phyloP scores from a whole-genome alignment of 1,140 invertebrate species.

The Polypedilum pembai region DNA sequence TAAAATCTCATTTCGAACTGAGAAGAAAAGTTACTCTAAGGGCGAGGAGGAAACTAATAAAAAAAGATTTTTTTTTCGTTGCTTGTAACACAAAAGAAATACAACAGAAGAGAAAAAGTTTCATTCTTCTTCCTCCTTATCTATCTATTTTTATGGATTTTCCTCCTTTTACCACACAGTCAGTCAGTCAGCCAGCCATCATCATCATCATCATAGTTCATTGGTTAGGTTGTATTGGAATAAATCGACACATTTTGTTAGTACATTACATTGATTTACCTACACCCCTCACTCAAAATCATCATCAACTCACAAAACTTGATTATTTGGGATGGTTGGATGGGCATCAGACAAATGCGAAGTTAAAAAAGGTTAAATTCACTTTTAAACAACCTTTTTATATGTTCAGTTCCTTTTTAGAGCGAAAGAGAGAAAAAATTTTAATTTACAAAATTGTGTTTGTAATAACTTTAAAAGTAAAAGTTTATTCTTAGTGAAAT shows the following conservation, averaged over 20 bases:
- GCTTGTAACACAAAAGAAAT: constrained; percentile 2
- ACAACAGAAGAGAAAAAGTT: constrained; percentile 5
- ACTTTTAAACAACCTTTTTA: neutral
- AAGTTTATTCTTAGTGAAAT: neutral
- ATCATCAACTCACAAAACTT: neutral
- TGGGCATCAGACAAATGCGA: neutral
- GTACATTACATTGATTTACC: constrained; percentile 1
- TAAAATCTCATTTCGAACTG: constrained; percentile 10
- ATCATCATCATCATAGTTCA: constrained; percentile 17
- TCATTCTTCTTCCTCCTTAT: neutral
- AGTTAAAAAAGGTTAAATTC: neutral
- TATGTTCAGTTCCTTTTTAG: neutral
- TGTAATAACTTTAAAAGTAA: neutral
- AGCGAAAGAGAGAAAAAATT: neutral
- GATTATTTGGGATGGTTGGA: neutral
- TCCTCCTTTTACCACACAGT: neutral
- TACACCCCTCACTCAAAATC: neutral
- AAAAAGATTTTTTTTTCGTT: constrained; percentile 13
- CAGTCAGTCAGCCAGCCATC: neutral
- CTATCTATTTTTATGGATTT: constrained; percentile 19
- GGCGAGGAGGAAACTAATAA: constrained; percentile 17
- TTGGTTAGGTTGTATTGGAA: neutral
- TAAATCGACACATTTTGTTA: constrained; percentile 3
- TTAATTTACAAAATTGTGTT: constrained; percentile 4
- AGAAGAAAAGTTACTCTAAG: neutral